Base-by-base conservation (phyloP, 2,797 vertebrate species). In the Manis javanica region DNA sequence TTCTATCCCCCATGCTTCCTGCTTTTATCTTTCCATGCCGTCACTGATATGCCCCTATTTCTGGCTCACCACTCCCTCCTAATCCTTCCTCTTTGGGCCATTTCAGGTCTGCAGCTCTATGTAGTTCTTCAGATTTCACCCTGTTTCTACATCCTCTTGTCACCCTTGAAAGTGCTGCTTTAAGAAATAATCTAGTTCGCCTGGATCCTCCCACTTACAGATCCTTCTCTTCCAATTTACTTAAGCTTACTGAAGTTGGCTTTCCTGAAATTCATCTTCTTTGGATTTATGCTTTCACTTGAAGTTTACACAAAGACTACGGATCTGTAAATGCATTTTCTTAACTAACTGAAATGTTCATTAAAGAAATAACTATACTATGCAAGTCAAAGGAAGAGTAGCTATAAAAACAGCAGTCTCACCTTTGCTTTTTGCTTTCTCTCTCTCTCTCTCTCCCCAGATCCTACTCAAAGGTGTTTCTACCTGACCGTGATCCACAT, bases 231-330 rank as follows among this genome's bases (percentile, higher is more conserved):
- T 51, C 72, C 64, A 2, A 59, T 69, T 77, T 83, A 77, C 79
- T 90, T 82, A 93, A 95, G 51, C 15, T 78, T n/a, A 51, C 39
- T 49, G 42, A 85, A 93, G 61, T 82, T 63, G 90, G 83, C 63
- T 93, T 87, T 39, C 68, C 66, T 74, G 24, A 87, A 96, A 94
- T 86, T 87, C 37, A 86, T 87, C 92, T 90, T 83, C 77, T 90
- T 87, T 63, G 75, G 8, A 42, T 59, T 92, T 42, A 34, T 96
- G 18, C 86, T 93, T 96, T 90, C n/a, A 94, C 55, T 91, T 91
- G 53, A 91, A 71, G 78, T 92, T 85, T 57, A 49, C 34, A 78
- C 39, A 85, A 92, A 75, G 85, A 63, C 64, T 53, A 42, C 13
- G 16, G 42, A 82, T 77, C 46, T 90, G 86, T 79, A 61, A 75